Evolutionary conservation across 2,888 invertebrate genomes (phyloP).

Genomic region (Hydroisotoma schaefferi): DNA sequence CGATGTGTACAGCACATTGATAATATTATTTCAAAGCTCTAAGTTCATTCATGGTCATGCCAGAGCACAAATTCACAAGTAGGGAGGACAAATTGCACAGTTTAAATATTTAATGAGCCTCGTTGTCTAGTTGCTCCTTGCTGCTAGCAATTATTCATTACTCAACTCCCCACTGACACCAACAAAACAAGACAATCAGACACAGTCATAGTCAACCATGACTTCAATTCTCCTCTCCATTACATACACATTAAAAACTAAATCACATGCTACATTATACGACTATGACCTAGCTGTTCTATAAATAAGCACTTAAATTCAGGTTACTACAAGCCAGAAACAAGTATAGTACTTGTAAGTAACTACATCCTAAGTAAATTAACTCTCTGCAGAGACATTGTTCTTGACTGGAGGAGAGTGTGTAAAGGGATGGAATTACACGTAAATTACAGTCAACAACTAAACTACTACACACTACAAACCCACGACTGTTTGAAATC

Average conservation of each 20-base stretch:
- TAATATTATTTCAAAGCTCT: no score
- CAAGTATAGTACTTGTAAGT: no score
- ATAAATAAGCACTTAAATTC: no score
- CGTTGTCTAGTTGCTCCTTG: slow-evolving; percentile 3
- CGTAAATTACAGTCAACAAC: not conserved
- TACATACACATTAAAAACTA: not conserved
- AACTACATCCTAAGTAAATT: no score
- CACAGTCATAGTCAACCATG: not conserved
- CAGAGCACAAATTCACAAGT: not conserved
- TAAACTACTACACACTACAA: no score
- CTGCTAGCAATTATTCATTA: slow-evolving; percentile 17
- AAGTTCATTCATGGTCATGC: no score
- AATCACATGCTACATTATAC: not conserved
- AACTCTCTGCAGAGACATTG: no score
- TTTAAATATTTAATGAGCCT: slow-evolving; percentile 20
- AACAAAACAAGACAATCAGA: slow-evolving; percentile 15
- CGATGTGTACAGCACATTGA: not conserved
- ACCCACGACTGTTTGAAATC: not conserved
- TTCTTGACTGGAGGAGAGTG: no score
- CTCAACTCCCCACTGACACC: slow-evolving; percentile 16
- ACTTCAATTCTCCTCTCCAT: no score
- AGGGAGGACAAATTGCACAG: slow-evolving; percentile 18
- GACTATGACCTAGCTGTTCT: not conserved
- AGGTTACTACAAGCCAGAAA: no score
- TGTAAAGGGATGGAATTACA: not conserved